Evolutionary conservation across 2,797 vertebrate genomes (phyloP), one percentile per base, ranked within the genome.

Genomic region (Todus mexicanus): DNA sequence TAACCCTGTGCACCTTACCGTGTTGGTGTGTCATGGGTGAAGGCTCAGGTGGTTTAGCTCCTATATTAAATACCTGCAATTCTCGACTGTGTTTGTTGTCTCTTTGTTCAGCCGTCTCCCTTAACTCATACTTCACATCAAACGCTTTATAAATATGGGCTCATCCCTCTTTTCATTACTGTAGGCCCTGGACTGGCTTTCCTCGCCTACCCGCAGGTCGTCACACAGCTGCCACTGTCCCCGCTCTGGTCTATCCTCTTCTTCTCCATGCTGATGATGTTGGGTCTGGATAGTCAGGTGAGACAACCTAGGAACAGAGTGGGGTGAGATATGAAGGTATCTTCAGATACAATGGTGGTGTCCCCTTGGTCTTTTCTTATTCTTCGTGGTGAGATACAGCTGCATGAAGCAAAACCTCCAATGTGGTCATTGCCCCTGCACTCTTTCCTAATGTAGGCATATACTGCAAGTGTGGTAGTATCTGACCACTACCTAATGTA

Each of bases 221-320:
- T 99, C 86, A 98, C 98, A 17, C 98, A 99, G 97, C 97, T 99
- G 70, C 99, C 98, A 37, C 97, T 99, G 98, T 98, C 99, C 9
- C 98, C 98, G 0, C 97, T 99, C 25, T 99, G 99, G 98, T 98
- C 98, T 17, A 98, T 99, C 84, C 98, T 99, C 31, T 99, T 99
- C 92, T 99, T 99, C 97, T 99, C 99, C 73, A 99, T 99, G 98
- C 97, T 99, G 71, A 97, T 99, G 98, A 99, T 99, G 98, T 95
- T 99, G 83, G 99, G 98, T 20, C 97, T 99, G 95, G 98, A 99
- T 95, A 99, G 98, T 84, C 98, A 99, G 98, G 96, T 97, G 92
- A 97, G 95, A 98, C 91, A 92, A 65, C 10, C 12, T 26, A 31
- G 21, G 35, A 40, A 35, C 22, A 33, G 78, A 29, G 10, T 2